These are phyloP conservation scores for Clavelina lepadiformis DNA, from an alignment of 23 tunicate species.

Conservation along the genomic window DNA sequence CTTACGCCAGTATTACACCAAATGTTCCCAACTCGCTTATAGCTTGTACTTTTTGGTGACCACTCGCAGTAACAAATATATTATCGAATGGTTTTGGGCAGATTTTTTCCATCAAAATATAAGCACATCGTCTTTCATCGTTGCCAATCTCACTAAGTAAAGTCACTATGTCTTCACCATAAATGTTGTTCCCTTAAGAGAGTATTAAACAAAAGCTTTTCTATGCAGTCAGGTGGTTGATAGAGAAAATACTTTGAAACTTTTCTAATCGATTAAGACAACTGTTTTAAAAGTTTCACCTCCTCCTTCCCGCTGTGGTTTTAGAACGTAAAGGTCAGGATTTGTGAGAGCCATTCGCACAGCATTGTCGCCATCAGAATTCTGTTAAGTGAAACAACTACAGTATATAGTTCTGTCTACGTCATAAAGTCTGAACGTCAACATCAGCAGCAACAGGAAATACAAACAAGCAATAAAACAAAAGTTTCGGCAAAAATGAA, in stretches of 20 bases:
- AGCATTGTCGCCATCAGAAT: slow-evolving; percentile 57
- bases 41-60: not conserved
- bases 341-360: slow-evolving; percentile 37
- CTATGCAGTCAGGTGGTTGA: no score
- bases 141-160: slow-evolving; percentile 36
- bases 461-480: no score
- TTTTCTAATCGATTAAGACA: no score
- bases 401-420: no score
- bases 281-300: slow-evolving; percentile 49
- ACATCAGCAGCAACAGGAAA: no score
- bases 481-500: no score
- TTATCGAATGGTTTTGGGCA: slow-evolving; percentile 36
- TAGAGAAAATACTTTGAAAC: no score
- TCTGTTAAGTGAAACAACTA: no score
- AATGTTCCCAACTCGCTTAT: slow-evolving; percentile 76
- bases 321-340: slow-evolving; percentile 66
- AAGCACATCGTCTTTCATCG: slow-evolving; percentile 46
- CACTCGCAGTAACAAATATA: not conserved
- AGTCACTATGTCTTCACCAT: slow-evolving; percentile 44
- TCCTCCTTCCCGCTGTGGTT: slow-evolving; percentile 97
- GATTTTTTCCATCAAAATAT: slow-evolving; percentile 73
- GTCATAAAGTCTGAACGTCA: no score
- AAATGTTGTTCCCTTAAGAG: slow-evolving; percentile 79
- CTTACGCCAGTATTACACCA: slow-evolving; percentile 71
- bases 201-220: no score